These are phyloP conservation scores for Caenorhabditis uteleia DNA, from an alignment of 2,888 invertebrate genomes.

Conservation along the genomic window DNA sequence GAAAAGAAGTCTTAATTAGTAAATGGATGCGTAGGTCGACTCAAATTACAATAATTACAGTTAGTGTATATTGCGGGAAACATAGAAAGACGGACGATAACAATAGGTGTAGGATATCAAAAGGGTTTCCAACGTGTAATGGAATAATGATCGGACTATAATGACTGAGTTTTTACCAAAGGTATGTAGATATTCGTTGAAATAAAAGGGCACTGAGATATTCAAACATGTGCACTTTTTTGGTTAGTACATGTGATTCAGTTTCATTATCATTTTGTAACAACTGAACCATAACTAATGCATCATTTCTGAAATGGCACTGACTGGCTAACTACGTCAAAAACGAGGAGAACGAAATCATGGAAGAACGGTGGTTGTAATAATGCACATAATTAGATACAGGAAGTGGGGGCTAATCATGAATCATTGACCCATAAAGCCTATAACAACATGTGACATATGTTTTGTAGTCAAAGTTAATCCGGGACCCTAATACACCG, in stretches of 20 bases:
- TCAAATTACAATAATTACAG: constrained; percentile 38
- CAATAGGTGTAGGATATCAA: background rate
- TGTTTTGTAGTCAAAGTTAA: constrained; percentile 42
- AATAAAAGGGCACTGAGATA: too few species aligned
- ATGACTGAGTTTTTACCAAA: background rate
- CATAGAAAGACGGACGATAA: constrained; percentile 6
- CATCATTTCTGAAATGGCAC: too few species aligned
- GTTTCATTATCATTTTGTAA: too few species aligned
- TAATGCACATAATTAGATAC: constrained; percentile 20
- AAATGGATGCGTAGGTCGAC: constrained; percentile 21
- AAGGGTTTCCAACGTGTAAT: constrained; percentile 34
- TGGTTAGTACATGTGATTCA: too few species aligned
- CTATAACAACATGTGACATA: constrained; percentile 33
- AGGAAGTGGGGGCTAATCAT: constrained; percentile 23
- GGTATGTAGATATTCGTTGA: too few species aligned
- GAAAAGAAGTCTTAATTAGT: constrained; percentile 29
- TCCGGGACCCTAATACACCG: constrained; percentile 20
- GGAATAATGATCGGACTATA: background rate
- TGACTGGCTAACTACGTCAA: too few species aligned
- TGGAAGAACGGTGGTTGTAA: too few species aligned
- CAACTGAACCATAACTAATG: too few species aligned
- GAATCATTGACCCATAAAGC: constrained; percentile 37
- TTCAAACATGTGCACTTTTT: too few species aligned
- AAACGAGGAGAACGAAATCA: too few species aligned
- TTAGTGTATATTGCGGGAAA: constrained; percentile 28